These are phyloP conservation scores for Hydraecia micacea DNA, from an alignment of 2,888 invertebrate genomes.

Conservation along the genomic window DNA sequence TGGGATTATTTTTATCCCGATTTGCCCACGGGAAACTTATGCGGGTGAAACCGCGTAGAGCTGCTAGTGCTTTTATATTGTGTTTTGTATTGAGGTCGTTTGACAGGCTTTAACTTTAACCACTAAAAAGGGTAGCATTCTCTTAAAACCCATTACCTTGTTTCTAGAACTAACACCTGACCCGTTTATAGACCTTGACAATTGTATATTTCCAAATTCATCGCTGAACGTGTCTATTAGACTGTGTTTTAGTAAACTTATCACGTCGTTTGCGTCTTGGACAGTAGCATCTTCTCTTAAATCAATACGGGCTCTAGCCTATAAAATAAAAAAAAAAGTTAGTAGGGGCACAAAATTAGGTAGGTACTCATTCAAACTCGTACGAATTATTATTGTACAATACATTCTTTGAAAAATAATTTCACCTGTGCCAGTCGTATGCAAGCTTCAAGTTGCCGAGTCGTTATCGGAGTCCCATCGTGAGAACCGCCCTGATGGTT, in stretches of 20 bases:
- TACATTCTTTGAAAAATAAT: background rate
- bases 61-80: background rate
- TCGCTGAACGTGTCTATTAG: slow-evolving; percentile 94
- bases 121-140: background rate
- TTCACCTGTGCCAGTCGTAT: slow-evolving; percentile 94
- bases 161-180: slow-evolving; percentile 93
- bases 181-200: slow-evolving; percentile 92
- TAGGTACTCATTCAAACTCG: background rate
- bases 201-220: slow-evolving; percentile 91
- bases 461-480: slow-evolving; percentile 94
- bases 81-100: background rate
- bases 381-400: background rate
- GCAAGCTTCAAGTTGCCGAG: slow-evolving; percentile 96
- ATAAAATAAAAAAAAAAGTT: slow-evolving; percentile 37
- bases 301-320: slow-evolving; percentile 97
- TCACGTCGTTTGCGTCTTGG: slow-evolving; percentile 95
- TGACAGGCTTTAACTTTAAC: background rate
- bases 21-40: too few relatives aligned
- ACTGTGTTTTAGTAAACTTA: slow-evolving; percentile 95
- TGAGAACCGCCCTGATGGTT: slow-evolving; percentile 92
- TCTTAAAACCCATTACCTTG: slow-evolving; percentile 84
- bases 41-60: too few relatives aligned
- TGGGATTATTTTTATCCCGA: too few relatives aligned
- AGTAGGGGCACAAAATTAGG: background rate
- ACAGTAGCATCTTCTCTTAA: slow-evolving; percentile 94